Percentiles rank a stretch among this genome's conserved stretches.
Conservation (phyloP, 2,797 vertebrate genomes). For the Ctenosaura bakeri region DNA sequence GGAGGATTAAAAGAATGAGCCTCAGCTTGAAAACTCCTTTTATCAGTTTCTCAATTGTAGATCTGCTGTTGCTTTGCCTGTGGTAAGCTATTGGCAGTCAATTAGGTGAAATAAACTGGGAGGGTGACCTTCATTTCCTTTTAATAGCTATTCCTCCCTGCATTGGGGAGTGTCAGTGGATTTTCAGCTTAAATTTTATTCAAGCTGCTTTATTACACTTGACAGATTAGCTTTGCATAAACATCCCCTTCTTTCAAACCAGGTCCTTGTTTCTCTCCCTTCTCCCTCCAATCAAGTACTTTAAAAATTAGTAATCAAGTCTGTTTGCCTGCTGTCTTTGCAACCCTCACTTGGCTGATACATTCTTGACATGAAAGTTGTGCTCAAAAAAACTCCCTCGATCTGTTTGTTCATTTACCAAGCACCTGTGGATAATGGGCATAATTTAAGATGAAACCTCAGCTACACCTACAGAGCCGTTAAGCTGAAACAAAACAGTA, state of each 20-base stretch:
- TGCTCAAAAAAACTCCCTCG: conserved; percentile 70
- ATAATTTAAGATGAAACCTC: neutral
- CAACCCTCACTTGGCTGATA: conserved; percentile 74
- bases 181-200: conserved; percentile 90
- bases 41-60: conserved; percentile 87
- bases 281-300: conserved; percentile 73
- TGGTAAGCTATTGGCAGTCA: conserved; percentile 91
- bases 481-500: neutral
- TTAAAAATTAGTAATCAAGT: conserved; percentile 79
- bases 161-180: conserved; percentile 90
- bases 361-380: conserved; percentile 78
- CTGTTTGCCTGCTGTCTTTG: conserved; percentile 78
- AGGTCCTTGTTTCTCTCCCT: conserved; percentile 63
- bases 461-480: neutral
- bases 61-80: conserved; percentile 82
- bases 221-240: conserved; percentile 89
- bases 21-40: conserved; percentile 86
- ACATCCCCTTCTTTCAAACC: conserved; percentile 77
- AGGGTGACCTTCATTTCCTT: conserved; percentile 96
- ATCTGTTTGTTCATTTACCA: conserved; percentile 56
- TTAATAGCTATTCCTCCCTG: conserved; percentile 88
- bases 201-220: conserved; percentile 88
- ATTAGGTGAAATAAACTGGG: conserved; percentile 98
- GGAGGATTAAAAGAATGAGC: conserved; percentile 87
- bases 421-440: neutral